Percentiles rank a stretch among this genome's conserved stretches.
Evolutionary conservation across 2,797 vertebrate species (phyloP).

Genomic region (Hippoglossus hippoglossus): DNA sequence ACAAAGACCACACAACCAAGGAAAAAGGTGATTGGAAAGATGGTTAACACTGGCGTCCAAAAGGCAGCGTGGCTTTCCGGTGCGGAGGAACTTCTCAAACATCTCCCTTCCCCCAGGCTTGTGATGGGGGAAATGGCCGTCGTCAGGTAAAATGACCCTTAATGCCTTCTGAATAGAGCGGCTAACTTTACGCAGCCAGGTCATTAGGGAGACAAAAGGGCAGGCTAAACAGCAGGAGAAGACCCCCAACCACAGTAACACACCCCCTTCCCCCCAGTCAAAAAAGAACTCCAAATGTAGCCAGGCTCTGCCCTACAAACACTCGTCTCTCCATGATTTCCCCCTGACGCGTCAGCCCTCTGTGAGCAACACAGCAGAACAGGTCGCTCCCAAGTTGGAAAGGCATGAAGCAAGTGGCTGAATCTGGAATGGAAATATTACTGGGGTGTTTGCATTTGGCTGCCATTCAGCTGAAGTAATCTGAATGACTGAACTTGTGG

Average conservation of each 20-base stretch:
- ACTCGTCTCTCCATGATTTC: slow-evolving; percentile 9
- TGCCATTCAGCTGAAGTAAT: slow-evolving; percentile 38
- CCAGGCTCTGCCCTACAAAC: slow-evolving; percentile 28
- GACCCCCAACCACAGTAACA: slow-evolving; percentile 39
- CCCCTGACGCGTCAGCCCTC: slow-evolving; percentile 40
- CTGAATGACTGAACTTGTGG: slow-evolving; percentile 50
- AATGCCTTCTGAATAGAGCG: slow-evolving; percentile 75
- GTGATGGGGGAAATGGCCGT: slow-evolving; percentile 48
- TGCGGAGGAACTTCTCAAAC: slow-evolving; percentile 5
- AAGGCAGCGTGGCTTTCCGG: background rate
- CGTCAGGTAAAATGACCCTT: slow-evolving; percentile 80
- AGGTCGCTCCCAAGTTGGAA: slow-evolving; percentile 52
- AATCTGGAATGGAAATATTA: slow-evolving; percentile 70
- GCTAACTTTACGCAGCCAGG: slow-evolving; percentile 73
- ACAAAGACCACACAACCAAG: background rate
- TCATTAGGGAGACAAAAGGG: slow-evolving; percentile 79
- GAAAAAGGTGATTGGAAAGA: slow-evolving; percentile 3
- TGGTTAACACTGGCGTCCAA: background rate
- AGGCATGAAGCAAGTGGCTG: slow-evolving; percentile 57
- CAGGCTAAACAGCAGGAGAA: slow-evolving; percentile 61
- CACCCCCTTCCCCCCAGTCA: slow-evolving; percentile 34
- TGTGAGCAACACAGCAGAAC: slow-evolving; percentile 64
- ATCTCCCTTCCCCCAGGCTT: slow-evolving; percentile 58
- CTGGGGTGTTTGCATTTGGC: slow-evolving; percentile 63
- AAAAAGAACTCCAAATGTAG: slow-evolving; percentile 43